A percentile compares a stretch with the other conserved stretches of the same genome.
Evolutionary conservation across 2,888 invertebrate species (phyloP).

Genomic region (Drosophila mettleri): DNA sequence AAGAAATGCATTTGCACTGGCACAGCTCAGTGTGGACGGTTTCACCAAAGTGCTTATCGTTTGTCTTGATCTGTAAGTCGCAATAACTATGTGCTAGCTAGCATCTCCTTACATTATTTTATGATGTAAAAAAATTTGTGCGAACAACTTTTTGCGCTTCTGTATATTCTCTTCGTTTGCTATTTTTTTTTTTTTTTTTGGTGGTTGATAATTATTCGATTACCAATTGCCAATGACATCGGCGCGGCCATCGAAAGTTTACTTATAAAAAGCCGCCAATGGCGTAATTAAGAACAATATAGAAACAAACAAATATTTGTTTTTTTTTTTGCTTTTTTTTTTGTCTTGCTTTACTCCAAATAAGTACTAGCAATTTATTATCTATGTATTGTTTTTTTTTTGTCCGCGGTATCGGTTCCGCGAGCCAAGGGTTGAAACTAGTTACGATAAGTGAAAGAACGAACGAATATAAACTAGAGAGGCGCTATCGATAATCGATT

Average conservation of each 20-base stretch:
- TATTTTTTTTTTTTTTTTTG: conserved; percentile 18
- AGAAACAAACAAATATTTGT: conserved; percentile 3
- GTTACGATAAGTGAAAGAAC: conserved; percentile 6
- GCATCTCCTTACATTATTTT: conserved; percentile 43
- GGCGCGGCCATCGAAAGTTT: conserved; percentile 5
- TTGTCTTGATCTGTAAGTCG: conserved; percentile 52
- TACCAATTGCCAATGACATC: conserved; percentile 24
- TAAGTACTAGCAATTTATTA: background rate
- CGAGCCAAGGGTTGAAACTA: conserved; percentile 4
- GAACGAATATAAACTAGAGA: conserved; percentile 16
- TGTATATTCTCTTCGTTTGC: conserved; percentile 39
- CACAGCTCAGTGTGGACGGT: conserved; percentile 10
- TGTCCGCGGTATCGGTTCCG: conserved; percentile 24
- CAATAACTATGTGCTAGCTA: conserved; percentile 43
- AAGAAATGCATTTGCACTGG: conserved; percentile 58
- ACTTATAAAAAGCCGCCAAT: background rate
- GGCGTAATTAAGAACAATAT: background rate
- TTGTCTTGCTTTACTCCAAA: background rate
- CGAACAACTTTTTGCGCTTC: conserved; percentile 49
- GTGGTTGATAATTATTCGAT: conserved; percentile 37
- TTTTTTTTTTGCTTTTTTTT: background rate
- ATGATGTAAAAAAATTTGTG: conserved; percentile 53
- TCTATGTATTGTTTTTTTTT: background rate
- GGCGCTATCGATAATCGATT: conserved; percentile 55
- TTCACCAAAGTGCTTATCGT: conserved; percentile 41